A percentile compares a stretch with the other conserved stretches of the same genome.
Evolutionary conservation across 2,113 vertebrate species (phyloP).

Genomic region (Siphamia tubifer): DNA sequence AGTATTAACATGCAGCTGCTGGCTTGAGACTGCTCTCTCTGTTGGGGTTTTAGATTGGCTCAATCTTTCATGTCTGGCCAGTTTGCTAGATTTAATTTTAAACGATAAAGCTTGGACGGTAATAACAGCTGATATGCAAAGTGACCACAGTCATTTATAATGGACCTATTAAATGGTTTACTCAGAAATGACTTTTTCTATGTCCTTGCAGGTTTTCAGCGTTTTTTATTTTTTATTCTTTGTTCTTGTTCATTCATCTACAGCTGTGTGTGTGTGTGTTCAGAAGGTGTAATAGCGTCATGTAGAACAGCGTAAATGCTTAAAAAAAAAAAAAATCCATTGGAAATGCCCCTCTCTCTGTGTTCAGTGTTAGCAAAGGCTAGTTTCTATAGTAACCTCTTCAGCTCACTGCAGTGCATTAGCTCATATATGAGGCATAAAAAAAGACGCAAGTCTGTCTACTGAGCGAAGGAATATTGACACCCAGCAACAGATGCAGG

Average conservation of each 20-base stretch:
- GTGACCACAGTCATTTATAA: constrained; percentile 58
- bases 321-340: too few relatives aligned
- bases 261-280: background rate
- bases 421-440: constrained; percentile 60
- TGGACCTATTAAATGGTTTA: constrained; percentile 39
- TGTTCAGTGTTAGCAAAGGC: constrained; percentile 44
- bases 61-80: constrained; percentile 56
- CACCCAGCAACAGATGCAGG: constrained; percentile 44
- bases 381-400: constrained; percentile 80
- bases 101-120: constrained; percentile 59
- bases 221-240: constrained; percentile 8
- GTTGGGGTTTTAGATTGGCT: constrained; percentile 62
- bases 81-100: constrained; percentile 71
- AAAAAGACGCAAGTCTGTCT: constrained; percentile 58
- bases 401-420: constrained; percentile 68
- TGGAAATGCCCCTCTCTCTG: background rate
- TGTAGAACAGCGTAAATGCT: background rate
- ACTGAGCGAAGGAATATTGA: constrained; percentile 56
- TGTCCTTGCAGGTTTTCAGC: constrained; percentile 38
- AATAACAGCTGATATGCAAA: constrained; percentile 60
- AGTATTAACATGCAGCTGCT: constrained; percentile 70
- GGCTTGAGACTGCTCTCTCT: constrained; percentile 50
- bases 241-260: background rate
- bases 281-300: background rate
- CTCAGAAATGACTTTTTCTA: constrained; percentile 3